Evolutionary conservation across 2,113 vertebrate genomes (phyloP).

Genomic region (Platycercus adscitus): DNA sequence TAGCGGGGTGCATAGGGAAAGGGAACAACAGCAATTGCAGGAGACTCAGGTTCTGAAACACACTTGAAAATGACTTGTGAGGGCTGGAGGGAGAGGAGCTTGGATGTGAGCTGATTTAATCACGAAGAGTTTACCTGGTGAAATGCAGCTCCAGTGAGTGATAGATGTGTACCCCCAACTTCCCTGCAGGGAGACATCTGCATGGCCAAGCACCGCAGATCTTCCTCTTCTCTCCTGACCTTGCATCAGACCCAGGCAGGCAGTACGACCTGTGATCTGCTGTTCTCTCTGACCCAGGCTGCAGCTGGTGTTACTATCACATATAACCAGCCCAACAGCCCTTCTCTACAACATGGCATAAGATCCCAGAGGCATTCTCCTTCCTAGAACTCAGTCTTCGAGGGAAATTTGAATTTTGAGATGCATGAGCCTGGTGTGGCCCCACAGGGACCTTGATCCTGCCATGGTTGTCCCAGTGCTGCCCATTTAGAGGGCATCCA

Average conservation of each 20-base stretch:
- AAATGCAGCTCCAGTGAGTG: neutral
- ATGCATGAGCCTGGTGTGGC: neutral
- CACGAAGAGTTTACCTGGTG: neutral
- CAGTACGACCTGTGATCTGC: neutral
- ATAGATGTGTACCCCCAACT: neutral
- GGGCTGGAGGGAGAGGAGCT: neutral
- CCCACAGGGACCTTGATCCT: neutral
- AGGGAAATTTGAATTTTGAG: neutral
- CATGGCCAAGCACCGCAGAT: fast-evolving
- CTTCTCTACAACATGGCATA: fast-evolving
- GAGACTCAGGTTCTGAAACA: neutral
- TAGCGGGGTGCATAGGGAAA: neutral
- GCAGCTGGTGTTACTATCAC: neutral
- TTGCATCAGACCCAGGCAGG: fast-evolving
- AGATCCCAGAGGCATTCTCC: neutral
- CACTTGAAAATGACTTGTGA: neutral
- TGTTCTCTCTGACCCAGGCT: neutral
- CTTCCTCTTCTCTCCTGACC: neutral
- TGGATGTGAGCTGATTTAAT: neutral
- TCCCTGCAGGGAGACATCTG: neutral
- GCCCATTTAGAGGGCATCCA: neutral
- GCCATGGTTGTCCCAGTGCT: neutral
- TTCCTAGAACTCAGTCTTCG: neutral
- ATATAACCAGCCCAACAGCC: neutral
- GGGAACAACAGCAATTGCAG: neutral